Base-by-base conservation (phyloP, 2,888 invertebrate genomes). In the Cylindroiulus punctatus region DNA sequence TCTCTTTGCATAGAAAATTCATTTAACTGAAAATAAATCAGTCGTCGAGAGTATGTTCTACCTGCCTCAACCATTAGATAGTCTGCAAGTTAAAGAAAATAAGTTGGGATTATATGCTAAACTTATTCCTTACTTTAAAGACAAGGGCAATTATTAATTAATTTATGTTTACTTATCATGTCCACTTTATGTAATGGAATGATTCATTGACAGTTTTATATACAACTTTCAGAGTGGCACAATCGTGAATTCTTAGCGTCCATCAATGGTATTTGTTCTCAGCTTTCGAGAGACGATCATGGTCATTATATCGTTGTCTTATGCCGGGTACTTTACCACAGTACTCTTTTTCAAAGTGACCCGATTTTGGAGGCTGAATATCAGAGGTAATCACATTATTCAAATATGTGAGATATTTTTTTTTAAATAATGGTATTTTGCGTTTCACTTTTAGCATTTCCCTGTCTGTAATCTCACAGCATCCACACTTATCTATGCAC, bases 391-490 rank as follows among this genome's bases (percentile, higher is more conserved):
- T 52, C 0, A 10, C 52, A n/a, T 52, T n/a, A n/a, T n/a, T 3
- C 52, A 19, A 52, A 52, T 52, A 40, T 40, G 8, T 7, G 40
- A 40, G 4, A 7, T 40, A 40, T 40, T 7, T 7, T 40, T 40
- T 40, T 40, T 40, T 40, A 40, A 40, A 47, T 47, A 47, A 12
- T 47, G 17, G n/a, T 0, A 84, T 42, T 84, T n/a, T n/a, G n/a
- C n/a, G n/a, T 44, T 84, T 44, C 2, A 44, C 47, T 47, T 84
- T 22, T 47, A 84, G 84, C 26, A 84, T 84, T 47, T 0, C 44
- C 40, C 84, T 84, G 1, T 40, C 30, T 8, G 47, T 84, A 2
- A 32, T 84, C 4, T 42, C n/a, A 47, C 22, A 84, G 44, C 26
- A 44, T 47, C 84, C 84, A 14, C 42, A 52, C 47, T 84, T 44